Base-by-base conservation (phyloP, 2,797 vertebrate species). In the Scomberomorus guttatus region DNA sequence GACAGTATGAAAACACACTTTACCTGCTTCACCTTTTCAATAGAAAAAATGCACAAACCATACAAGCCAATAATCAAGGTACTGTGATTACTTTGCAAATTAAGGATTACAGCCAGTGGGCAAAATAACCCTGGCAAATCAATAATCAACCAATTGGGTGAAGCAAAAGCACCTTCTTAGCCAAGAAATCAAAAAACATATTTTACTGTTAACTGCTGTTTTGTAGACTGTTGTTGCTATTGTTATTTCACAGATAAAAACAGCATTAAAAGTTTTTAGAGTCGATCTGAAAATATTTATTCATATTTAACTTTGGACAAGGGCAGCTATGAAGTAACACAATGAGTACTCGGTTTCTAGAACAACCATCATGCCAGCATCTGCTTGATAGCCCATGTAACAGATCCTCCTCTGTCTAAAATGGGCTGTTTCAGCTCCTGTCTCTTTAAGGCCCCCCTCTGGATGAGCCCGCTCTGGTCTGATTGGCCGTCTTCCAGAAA, bases 241-340 rank as follows among this genome's bases (percentile, higher is more conserved):
- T 44, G 34, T 24, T 51, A 55, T 69, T 55, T 71, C 10, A 14
- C 59, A 63, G 51, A 63, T 17, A 73, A 29, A 46, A 22, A 12
- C n/a, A 48, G 8, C 0, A 13, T 29, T 10, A 7, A 11, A 15
- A 6, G 17, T 8, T 20, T 4, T 17, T 7, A 18, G 15, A 9
- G 32, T 46, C 1, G 15, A 54, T 44, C 7, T 64, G 25, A 32
- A 46, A 71, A 46, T 13, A 11, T 37, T 22, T 15, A n/a, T n/a
- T n/a, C n/a, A n/a, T 0, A 46, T 37, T 50, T 15, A 42, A 37
- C 17, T 24, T 24, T 56, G 25, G 48, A 54, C 50, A 61, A 22
- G 18, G 24, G 20, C 42, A 58, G n/a, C 54, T 24, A 42, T 39
- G 27, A 48, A 18, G 24, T 24, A 32, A 51, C 63, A 57, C 58